Percentiles rank a stretch among this genome's conserved stretches.
phyloP scores from a whole-genome alignment of 2,797 vertebrate species.

The Malurus splendens region DNA sequence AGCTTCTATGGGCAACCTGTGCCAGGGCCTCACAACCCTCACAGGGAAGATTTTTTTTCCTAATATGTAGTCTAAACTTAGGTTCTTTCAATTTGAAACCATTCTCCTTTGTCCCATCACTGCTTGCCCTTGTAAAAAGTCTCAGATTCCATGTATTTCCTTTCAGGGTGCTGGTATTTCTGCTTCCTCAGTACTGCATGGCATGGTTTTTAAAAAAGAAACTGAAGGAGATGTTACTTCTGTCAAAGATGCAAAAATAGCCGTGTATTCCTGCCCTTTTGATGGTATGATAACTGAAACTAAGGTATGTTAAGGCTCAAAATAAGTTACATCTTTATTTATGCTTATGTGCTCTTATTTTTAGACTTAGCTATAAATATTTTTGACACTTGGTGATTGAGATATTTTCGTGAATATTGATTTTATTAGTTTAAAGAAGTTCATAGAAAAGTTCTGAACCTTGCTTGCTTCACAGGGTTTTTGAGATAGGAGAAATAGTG shows the following conservation, averaged over 20 bases:
- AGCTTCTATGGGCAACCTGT: neutral
- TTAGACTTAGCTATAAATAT: constrained; percentile 20
- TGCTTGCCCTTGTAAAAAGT: neutral
- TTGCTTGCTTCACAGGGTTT: neutral
- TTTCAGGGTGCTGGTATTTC: constrained; percentile 87
- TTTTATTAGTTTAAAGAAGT: neutral
- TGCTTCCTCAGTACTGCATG: constrained; percentile 90
- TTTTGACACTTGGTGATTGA: neutral
- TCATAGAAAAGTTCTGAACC: neutral
- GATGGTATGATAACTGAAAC: constrained; percentile 96
- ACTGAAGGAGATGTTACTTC: constrained; percentile 91
- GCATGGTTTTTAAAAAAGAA: constrained; percentile 99
- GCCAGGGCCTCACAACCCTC: neutral
- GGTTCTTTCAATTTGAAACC: neutral
- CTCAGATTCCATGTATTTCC: neutral
- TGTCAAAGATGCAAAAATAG: constrained; percentile 94
- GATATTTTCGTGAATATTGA: constrained; percentile 13
- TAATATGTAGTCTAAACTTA: neutral
- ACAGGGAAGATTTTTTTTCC: neutral
- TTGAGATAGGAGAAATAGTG: neutral
- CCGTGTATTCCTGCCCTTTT: constrained; percentile 93
- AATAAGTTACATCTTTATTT: constrained; percentile 14
- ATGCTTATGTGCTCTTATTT: constrained; percentile 2
- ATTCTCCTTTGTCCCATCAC: neutral
- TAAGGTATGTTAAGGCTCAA: constrained; percentile 77